phyloP scores from a whole-genome alignment of 1,140 invertebrate species.

The Zaprionus camerounensis region DNA sequence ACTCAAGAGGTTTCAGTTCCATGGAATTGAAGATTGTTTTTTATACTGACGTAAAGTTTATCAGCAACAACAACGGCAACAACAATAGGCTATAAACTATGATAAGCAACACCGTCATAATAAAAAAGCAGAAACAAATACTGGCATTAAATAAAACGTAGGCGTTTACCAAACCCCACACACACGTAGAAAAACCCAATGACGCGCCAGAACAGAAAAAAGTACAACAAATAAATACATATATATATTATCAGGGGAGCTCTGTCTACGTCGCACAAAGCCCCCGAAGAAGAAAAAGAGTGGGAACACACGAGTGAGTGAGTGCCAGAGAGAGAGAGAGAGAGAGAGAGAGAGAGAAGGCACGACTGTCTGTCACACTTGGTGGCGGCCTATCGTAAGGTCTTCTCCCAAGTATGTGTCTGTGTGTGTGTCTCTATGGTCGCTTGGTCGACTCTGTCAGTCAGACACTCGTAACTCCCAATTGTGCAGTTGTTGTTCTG shows the following conservation, averaged over 20 bases:
- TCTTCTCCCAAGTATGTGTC: slow-evolving; percentile 16
- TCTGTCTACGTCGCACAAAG: slow-evolving; percentile 5
- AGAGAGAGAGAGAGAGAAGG: slow-evolving; percentile 35
- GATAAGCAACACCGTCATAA: slow-evolving; percentile 71
- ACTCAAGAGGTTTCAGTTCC: slow-evolving; percentile 34
- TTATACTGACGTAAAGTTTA: slow-evolving; percentile 50
- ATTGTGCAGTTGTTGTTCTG: slow-evolving; percentile 74
- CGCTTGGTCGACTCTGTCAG: slow-evolving; percentile 33
- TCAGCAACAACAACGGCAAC: slow-evolving; percentile 40
- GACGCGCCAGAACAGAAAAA: slow-evolving; percentile 45
- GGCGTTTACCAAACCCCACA: slow-evolving; percentile 66
- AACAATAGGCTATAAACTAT: slow-evolving; percentile 65
- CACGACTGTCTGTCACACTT: slow-evolving; percentile 37
- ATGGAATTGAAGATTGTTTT: slow-evolving; percentile 40
- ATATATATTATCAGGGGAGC: slow-evolving; percentile 64
- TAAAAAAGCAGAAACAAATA: slow-evolving; percentile 37
- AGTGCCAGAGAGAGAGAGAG: slow-evolving; percentile 13
- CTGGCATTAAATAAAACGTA: slow-evolving; percentile 77
- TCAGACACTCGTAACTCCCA: slow-evolving; percentile 78
- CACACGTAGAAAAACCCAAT: slow-evolving; percentile 49
- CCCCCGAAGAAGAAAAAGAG: slow-evolving; percentile 16
- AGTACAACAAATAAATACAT: slow-evolving; percentile 18
- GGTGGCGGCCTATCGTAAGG: slow-evolving; percentile 57
- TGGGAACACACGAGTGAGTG: slow-evolving; percentile 12
- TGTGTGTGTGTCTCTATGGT: background rate